Percentiles rank a stretch among this genome's conserved stretches.
These are phyloP conservation scores for Phasia obesa DNA, from an alignment of 2,888 invertebrate genomes.

Conservation along the genomic window DNA sequence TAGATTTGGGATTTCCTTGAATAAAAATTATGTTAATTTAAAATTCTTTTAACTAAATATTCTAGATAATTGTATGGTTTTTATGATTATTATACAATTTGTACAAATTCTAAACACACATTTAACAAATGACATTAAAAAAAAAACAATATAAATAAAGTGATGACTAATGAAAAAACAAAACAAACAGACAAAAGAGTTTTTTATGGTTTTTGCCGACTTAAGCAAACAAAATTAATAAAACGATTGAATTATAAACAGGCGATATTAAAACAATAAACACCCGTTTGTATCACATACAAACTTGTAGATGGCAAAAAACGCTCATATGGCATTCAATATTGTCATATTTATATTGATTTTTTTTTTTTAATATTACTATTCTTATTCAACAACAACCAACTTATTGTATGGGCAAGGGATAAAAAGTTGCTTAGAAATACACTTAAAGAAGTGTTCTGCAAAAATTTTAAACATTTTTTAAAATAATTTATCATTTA, in stretches of 20 bases:
- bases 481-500: no score
- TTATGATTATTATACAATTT: not conserved
- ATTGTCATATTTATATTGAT: not conserved
- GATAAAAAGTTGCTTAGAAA: no score
- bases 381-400: no score
- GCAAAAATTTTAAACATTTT: no score
- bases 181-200: not conserved
- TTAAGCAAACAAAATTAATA: constrained; percentile 8
- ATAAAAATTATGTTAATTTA: not conserved
- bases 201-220: not conserved
- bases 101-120: not conserved
- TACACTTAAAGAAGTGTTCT: no score
- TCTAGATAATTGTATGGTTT: not conserved
- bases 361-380: no score
- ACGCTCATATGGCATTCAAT: not conserved
- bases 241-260: constrained; percentile 13
- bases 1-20: not conserved
- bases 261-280: constrained; percentile 39
- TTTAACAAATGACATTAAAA: not conserved
- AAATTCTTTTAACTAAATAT: not conserved
- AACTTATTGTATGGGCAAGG: no score
- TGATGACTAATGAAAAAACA: constrained; percentile 18
- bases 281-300: not conserved
- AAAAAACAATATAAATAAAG: not conserved
- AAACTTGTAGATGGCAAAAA: not conserved